Percentiles rank a stretch among this genome's conserved stretches.
phyloP scores from a whole-genome alignment of 2,113 vertebrate species.

The Dasypus novemcinctus region DNA sequence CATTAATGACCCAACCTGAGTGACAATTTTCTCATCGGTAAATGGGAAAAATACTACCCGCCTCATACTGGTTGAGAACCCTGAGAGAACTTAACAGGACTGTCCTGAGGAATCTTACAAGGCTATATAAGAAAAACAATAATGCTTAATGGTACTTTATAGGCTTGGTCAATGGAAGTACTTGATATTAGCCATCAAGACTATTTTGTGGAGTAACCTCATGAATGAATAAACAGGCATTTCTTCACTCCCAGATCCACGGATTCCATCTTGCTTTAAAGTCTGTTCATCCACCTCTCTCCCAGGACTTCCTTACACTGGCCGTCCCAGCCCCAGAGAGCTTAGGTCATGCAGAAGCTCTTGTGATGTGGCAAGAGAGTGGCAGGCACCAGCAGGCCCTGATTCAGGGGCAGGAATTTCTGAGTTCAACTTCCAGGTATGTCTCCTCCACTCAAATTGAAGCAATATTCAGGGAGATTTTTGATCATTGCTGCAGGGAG shows the following conservation, averaged over 20 bases:
- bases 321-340: not conserved
- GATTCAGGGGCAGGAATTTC: fast-evolving
- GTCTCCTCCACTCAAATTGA: not conserved
- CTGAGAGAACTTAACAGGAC: not conserved
- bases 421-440: not conserved
- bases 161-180: no score
- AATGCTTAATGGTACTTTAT: no score
- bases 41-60: not conserved
- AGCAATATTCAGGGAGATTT: not conserved
- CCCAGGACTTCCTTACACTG: fast-evolving
- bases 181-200: no score
- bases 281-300: not conserved
- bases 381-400: not conserved
- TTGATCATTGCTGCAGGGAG: not conserved
- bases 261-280: not conserved
- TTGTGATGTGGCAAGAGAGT: not conserved
- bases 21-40: not conserved
- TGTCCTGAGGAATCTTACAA: no score
- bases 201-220: no score
- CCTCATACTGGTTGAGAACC: not conserved
- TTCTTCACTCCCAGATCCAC: no score
- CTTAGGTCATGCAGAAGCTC: not conserved
- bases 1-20: not conserved
- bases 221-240: no score
- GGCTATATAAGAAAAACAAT: not conserved